Percentiles rank a stretch among this genome's conserved stretches.
Evolutionary conservation across 2,888 invertebrate species (phyloP).

Genomic region (Cosmia pyralina): DNA sequence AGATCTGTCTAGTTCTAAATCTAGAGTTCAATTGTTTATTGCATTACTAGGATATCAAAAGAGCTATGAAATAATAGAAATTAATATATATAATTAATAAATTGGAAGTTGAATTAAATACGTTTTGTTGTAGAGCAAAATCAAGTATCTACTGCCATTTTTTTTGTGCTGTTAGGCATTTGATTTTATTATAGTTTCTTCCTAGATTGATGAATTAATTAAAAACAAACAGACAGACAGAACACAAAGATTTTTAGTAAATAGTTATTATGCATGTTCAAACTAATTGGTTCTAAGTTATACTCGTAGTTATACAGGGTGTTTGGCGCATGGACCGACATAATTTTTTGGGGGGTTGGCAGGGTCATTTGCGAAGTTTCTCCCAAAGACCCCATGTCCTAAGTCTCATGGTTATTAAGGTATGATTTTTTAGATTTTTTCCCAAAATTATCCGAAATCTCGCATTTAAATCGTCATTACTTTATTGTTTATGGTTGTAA

Average conservation of each 20-base stretch:
- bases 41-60: not conserved
- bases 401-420: too few species aligned
- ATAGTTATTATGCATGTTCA: conserved; percentile 5
- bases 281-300: conserved; percentile 48
- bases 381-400: too few species aligned
- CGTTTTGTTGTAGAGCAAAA: conserved; percentile 4
- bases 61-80: not conserved
- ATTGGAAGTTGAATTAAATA: not conserved
- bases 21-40: not conserved
- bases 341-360: too few species aligned
- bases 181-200: not conserved
- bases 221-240: conserved; percentile 33
- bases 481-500: too few species aligned
- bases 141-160: not conserved
- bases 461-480: too few species aligned
- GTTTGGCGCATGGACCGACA: too few species aligned
- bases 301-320: too few species aligned
- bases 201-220: conserved; percentile 10
- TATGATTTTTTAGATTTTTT: too few species aligned
- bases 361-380: too few species aligned
- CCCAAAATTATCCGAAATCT: too few species aligned
- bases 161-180: not conserved
- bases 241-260: not conserved
- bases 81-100: too few species aligned
- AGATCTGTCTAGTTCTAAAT: not conserved